Percentiles rank a stretch among this genome's conserved stretches.
Conservation (phyloP, 2,113 vertebrate species). For the Heptranchias perlo region DNA sequence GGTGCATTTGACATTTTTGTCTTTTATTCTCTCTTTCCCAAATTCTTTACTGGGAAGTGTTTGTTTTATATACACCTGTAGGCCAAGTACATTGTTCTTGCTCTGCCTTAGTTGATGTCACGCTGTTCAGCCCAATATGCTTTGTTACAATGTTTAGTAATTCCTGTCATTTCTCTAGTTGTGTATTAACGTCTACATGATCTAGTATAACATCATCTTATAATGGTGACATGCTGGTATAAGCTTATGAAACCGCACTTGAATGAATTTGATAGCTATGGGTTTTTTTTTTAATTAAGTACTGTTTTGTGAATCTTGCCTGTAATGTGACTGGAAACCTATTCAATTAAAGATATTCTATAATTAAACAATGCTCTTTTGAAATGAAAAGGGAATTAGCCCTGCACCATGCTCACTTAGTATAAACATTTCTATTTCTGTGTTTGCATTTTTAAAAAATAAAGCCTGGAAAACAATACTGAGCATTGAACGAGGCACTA, state of each 20-base stretch:
- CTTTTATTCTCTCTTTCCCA: neutral
- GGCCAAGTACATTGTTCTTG: neutral
- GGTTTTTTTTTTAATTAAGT: neutral
- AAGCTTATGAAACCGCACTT: neutral
- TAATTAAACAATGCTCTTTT: neutral
- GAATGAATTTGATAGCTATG: neutral
- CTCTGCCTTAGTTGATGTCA: neutral
- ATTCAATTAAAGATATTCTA: neutral
- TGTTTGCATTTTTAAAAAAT: neutral
- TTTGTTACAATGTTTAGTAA: neutral
- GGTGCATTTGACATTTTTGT: neutral
- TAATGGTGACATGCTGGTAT: neutral
- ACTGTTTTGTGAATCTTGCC: neutral
- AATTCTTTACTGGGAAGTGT: neutral
- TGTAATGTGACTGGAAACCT: neutral
- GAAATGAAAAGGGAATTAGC: neutral
- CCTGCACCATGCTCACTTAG: neutral
- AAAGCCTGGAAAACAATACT: neutral
- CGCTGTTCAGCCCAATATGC: neutral
- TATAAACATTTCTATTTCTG: neutral
- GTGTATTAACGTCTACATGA: neutral
- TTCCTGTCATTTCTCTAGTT: neutral
- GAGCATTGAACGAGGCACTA: neutral
- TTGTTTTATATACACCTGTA: neutral
- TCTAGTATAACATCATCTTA: neutral